A percentile compares a stretch with the other conserved stretches of the same genome.
Conservation (phyloP, 2,113 vertebrate genomes). For the Brachypodius melanocephalos region DNA sequence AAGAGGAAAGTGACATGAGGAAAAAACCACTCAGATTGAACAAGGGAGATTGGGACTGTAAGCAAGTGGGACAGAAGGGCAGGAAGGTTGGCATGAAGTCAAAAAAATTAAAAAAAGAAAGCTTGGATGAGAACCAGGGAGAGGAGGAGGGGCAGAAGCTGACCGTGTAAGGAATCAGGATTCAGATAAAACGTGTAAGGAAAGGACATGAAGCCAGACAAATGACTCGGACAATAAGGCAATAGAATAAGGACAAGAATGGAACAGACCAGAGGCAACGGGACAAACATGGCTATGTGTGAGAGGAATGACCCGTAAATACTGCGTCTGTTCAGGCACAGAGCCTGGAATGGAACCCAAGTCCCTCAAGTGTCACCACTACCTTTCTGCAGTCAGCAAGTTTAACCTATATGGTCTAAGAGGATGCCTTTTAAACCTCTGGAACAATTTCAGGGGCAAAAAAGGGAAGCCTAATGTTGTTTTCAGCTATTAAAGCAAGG, state of each 20-base stretch:
- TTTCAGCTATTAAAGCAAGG: background rate
- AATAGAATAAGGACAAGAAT: background rate
- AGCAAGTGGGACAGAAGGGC: background rate
- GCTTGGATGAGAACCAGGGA: background rate
- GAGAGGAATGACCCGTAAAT: background rate
- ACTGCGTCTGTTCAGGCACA: background rate
- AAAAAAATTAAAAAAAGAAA: background rate
- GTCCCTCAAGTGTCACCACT: background rate
- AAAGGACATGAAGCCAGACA: background rate
- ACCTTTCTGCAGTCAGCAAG: background rate
- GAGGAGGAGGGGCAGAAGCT: background rate
- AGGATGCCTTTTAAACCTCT: background rate
- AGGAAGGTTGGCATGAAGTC: background rate
- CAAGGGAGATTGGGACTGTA: background rate
- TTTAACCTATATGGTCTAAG: background rate
- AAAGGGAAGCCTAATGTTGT: background rate
- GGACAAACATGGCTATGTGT: background rate
- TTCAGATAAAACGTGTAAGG: accelerated
- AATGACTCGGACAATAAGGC: background rate
- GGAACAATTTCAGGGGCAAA: background rate
- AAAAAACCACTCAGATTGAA: background rate
- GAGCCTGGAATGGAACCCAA: background rate
- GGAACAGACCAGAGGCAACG: background rate
- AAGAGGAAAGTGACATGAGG: background rate
- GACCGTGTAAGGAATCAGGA: background rate